Base-by-base conservation (phyloP, 1,140 invertebrate species). In the Drosophila busckii region DNA sequence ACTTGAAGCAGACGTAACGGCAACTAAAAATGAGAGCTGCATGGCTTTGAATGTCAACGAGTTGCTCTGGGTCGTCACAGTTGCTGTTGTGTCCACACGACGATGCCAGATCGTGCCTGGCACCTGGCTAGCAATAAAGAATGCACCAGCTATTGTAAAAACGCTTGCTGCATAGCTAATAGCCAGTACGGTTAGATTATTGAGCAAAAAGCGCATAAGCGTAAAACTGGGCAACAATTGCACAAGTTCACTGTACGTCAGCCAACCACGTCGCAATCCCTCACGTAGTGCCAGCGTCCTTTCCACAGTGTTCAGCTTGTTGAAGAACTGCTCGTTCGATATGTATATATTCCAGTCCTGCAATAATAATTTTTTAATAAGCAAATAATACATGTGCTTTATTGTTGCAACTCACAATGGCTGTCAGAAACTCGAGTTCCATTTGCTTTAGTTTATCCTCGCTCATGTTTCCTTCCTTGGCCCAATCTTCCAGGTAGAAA, bases 331-430 rank as follows among this genome's bases (percentile, higher is more conserved):
- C 45, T 92, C 88, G 62, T 91, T 90, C 42, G 89, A 89, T 28
- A 96, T 92, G 88, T 91, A 96, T 31, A 97, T 89, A 48, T 93
- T 91, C 95, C 95, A 97, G 76, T 96, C 91, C 95, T 96, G 69
- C 10, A 58, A 26, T 34, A 60, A 28, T 12, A 23, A 17, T 12
- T 8, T 32, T 32, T n/a, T 12, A 1, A 41, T 25, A 22, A 5
- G 16, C 37, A 48, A 29, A 6, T 26, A 16, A 15, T 41, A 60
- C 50, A 10, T 38, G 16, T 31, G 38, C 48, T n/a, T n/a, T n/a
- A n/a, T n/a, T n/a, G n/a, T n/a, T n/a, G n/a, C n/a, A n/a, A 89
- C 91, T 92, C 91, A 97, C 96, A 85, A 98, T 96, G 63, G 96
- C 96, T 63, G 90, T 89, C 4, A 98, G 90, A 89, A 98, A 98